A percentile compares a stretch with the other conserved stretches of the same genome.
Conservation (phyloP, 2,797 vertebrate genomes). For the Phrynocephalus guinanensis region DNA sequence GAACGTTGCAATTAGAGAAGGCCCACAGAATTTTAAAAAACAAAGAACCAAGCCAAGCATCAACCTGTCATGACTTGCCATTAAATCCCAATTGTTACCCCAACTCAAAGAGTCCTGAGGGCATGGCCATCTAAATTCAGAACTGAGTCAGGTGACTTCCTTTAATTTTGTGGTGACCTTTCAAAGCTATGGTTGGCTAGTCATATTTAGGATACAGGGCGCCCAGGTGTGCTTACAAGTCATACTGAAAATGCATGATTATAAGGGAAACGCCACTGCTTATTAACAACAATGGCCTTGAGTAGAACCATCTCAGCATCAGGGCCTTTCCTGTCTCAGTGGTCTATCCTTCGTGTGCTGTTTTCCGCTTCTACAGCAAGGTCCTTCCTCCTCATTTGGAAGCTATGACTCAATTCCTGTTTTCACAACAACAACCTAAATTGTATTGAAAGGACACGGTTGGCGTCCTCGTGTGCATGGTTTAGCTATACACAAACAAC, state of each 20-base stretch:
- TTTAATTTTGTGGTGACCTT: constrained; percentile 43
- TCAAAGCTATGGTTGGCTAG: constrained; percentile 15
- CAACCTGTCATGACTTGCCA: neutral
- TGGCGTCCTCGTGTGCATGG: constrained; percentile 40
- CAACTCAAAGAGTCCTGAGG: neutral
- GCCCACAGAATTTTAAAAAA: too few species aligned
- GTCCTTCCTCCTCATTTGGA: constrained; percentile 58
- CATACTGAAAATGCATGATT: constrained; percentile 32
- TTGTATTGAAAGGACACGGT: constrained; percentile 72
- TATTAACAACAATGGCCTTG: constrained; percentile 57
- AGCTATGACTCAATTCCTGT: constrained; percentile 81
- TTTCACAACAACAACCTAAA: constrained; percentile 74
- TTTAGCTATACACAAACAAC: constrained; percentile 61
- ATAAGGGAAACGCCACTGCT: constrained; percentile 46
- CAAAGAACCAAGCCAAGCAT: neutral
- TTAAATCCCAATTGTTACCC: neutral
- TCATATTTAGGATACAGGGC: neutral
- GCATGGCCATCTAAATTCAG: neutral
- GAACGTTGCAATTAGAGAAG: too few species aligned
- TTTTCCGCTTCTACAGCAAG: constrained; percentile 52
- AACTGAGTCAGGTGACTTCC: neutral
- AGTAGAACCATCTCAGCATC: constrained; percentile 17
- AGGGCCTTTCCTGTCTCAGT: constrained; percentile 64
- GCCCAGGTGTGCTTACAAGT: constrained; percentile 54
- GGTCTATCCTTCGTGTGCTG: constrained; percentile 55